Conservation (phyloP, 2,888 invertebrate species). For the Chloroclystis v-ata region DNA sequence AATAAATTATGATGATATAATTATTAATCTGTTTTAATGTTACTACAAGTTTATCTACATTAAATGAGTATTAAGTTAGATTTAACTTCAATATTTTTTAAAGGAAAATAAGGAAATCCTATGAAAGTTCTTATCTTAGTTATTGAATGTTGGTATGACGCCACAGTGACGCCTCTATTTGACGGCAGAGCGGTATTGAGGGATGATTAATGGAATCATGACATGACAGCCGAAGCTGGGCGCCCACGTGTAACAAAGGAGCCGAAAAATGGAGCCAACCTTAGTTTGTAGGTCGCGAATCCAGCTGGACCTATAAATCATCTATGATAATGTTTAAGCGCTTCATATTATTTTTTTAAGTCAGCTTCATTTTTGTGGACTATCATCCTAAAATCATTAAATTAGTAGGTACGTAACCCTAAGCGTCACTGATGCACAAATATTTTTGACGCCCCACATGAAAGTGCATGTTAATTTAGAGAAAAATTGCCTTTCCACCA, state of each 20-base stretch:
- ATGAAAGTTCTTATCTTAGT: constrained; percentile 1
- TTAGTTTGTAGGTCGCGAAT: constrained; percentile 74
- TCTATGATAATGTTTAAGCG: constrained; percentile 37
- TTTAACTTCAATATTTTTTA: no score
- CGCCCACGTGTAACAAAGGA: constrained; percentile 73
- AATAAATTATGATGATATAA: constrained; percentile 73
- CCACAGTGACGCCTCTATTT: constrained; percentile 66
- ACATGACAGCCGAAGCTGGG: constrained; percentile 73
- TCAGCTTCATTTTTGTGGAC: no score
- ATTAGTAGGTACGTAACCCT: no score
- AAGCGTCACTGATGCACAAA: no score
- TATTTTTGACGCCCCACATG: no score
- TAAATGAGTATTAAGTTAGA: no score
- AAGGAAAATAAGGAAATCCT: background rate
- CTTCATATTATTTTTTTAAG: no score
- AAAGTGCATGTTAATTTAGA: no score
- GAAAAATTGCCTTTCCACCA: no score
- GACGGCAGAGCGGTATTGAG: constrained; percentile 70
- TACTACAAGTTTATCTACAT: no score
- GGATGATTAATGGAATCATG: constrained; percentile 74
- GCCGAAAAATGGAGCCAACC: constrained; percentile 70
- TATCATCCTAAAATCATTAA: no score
- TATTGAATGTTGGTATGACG: constrained; percentile 51
- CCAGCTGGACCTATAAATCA: constrained; percentile 73
- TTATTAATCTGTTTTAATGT: constrained; percentile 48